Base-by-base conservation (phyloP, 2,888 invertebrate genomes). In the Athetis lepigone region DNA sequence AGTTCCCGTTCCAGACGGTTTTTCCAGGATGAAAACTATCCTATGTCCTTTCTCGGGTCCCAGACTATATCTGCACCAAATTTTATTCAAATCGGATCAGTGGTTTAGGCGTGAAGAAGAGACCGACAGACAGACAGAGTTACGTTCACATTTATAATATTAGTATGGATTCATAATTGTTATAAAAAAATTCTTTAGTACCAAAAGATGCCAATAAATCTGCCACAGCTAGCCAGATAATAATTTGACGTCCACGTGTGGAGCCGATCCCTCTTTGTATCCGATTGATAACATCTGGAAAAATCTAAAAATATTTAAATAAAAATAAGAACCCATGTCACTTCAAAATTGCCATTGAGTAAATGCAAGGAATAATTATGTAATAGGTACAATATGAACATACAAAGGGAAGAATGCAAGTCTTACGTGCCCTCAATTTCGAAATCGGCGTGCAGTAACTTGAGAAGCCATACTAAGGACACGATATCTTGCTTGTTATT, bases 201-300 rank as follows among this genome's bases (percentile, higher is more conserved):
- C 98, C 98, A 84, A 97, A 87, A 45, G 98, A 96, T 59, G 98
- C 98, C 70, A 98, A 89, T 33, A 98, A 95, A 92, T 98, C 98
- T 39, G 98, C 97, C 46, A 97, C 91, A 6, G 98, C 97, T 58
- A 98, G 92, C 97, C 98, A 98, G 56, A 97, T 94, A 65, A 98
- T 97, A 67, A 98, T 97, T 78, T 95, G 95, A 70, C 97, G 94
- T 27, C 97, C 97, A 77, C 97, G 94, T 16, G 95, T 95, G n/a
- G 96, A 95, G 39, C 96, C 95, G 27, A 95, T 95, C 69, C 96
- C 92, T 70, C 95, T 95, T 61, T 93, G 89, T 65, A 93, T 90
- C 45, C 58, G 36, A 52, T 91, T 92, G 39, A 93, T 90, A 67
- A 96, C 92, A 75, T 96, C 92, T 21, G 97, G 97, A 77, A 97